Evolutionary conservation across 2,113 vertebrate species (phyloP).

Genomic region (Taxidea taxus): DNA sequence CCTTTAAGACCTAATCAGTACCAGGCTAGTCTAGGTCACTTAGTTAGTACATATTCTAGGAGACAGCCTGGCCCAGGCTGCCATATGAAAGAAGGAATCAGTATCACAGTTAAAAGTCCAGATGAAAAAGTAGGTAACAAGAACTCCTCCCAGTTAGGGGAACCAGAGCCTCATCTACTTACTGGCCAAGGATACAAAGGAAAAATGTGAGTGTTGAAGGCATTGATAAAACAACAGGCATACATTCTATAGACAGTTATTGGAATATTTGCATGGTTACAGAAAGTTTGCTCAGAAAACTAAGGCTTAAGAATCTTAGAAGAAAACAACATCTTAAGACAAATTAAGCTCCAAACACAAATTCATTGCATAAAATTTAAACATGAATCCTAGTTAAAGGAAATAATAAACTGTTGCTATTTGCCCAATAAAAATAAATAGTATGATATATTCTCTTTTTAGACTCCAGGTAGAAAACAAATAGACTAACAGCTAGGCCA

Average conservation of each 20-base stretch:
- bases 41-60: neutral
- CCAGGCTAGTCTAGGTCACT: neutral
- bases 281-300: neutral
- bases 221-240: neutral
- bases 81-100: neutral
- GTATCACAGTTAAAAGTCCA: neutral
- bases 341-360: neutral
- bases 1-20: neutral
- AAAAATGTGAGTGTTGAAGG: neutral
- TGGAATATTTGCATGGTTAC: neutral
- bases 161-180: neutral
- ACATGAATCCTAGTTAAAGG: neutral
- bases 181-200: neutral
- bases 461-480: neutral
- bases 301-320: neutral
- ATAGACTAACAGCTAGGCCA: neutral
- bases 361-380: neutral
- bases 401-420: neutral
- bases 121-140: neutral
- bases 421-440: neutral
- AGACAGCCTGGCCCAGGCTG: neutral
- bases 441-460: neutral
- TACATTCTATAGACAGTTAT: neutral
- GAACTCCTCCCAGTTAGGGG: neutral
- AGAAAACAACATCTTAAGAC: neutral